These are phyloP conservation scores for Botia kubotai DNA, from an alignment of 2,797 vertebrate genomes.

Conservation along the genomic window DNA sequence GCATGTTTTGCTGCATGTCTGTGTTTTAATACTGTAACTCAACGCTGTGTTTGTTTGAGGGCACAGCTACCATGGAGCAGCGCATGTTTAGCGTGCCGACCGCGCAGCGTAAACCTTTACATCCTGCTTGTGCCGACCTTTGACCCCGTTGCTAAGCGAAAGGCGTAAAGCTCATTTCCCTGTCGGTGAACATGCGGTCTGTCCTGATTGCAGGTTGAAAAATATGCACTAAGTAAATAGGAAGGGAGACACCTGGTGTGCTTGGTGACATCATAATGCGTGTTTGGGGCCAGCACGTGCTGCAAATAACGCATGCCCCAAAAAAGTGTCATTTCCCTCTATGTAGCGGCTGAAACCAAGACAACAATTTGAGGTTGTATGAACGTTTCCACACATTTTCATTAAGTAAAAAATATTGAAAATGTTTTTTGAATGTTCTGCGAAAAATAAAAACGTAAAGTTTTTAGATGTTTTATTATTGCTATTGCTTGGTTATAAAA, in stretches of 20 bases:
- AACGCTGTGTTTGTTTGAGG: slow-evolving; percentile 24
- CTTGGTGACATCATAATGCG: slow-evolving; percentile 23
- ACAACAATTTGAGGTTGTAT: no score
- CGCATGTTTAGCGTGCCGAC: neutral
- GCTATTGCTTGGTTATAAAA: no score
- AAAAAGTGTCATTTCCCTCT: slow-evolving; percentile 34
- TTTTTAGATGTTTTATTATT: no score
- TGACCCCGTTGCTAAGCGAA: slow-evolving; percentile 29
- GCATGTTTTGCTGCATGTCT: slow-evolving; percentile 26
- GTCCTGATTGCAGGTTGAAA: neutral
- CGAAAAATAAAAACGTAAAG: no score
- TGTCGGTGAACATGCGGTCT: neutral
- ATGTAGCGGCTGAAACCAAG: slow-evolving; percentile 31
- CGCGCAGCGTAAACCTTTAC: slow-evolving; percentile 9
- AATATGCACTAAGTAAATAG: slow-evolving; percentile 34
- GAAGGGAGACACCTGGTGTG: slow-evolving; percentile 45
- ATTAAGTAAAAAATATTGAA: no score
- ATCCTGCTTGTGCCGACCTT: slow-evolving; percentile 27
- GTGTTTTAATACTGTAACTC: slow-evolving; percentile 10
- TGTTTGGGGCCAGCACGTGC: neutral
- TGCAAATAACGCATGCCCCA: slow-evolving; percentile 28
- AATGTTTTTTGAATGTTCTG: no score
- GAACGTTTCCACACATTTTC: no score
- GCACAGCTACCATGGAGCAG: slow-evolving; percentile 6
- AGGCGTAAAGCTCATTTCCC: slow-evolving; percentile 25